A percentile compares a stretch with the other conserved stretches of the same genome.
Conservation (phyloP, 2,113 vertebrate species). For the Chinchilla lanigera region DNA sequence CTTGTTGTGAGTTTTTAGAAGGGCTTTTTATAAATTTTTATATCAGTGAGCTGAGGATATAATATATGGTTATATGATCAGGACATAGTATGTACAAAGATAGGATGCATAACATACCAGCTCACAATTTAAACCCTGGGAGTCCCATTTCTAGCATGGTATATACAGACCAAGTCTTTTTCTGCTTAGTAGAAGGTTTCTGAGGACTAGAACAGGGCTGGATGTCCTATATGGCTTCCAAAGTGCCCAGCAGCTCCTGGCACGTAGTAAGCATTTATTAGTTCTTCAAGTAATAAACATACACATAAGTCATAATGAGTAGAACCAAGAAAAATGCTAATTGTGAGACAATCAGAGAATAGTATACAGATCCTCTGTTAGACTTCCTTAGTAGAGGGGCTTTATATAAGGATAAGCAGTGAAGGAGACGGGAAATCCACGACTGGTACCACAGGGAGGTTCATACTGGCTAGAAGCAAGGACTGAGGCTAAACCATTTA, state of each 20-base stretch:
- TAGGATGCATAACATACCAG: background rate
- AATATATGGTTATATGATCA: background rate
- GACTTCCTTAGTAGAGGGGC: background rate
- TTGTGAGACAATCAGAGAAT: background rate
- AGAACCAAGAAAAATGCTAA: constrained; percentile 17
- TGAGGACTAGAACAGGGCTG: background rate
- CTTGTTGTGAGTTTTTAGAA: background rate
- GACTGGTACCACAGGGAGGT: background rate
- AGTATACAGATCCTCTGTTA: background rate
- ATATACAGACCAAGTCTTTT: background rate
- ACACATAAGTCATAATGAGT: background rate
- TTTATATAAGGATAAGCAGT: background rate
- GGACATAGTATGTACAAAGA: background rate
- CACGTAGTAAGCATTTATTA: background rate
- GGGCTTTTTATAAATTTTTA: constrained; percentile 7
- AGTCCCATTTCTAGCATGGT: background rate
- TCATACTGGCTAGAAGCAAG: background rate
- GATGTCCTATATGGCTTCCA: background rate
- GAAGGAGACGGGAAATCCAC: background rate
- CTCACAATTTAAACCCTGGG: background rate
- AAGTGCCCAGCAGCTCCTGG: background rate
- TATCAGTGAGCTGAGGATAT: background rate
- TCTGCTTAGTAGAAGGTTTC: background rate
- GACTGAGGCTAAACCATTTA: background rate
- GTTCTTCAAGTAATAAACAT: constrained; percentile 36